phyloP scores from a whole-genome alignment of 2,888 invertebrate genomes.

The Ennomos quercinarius region DNA sequence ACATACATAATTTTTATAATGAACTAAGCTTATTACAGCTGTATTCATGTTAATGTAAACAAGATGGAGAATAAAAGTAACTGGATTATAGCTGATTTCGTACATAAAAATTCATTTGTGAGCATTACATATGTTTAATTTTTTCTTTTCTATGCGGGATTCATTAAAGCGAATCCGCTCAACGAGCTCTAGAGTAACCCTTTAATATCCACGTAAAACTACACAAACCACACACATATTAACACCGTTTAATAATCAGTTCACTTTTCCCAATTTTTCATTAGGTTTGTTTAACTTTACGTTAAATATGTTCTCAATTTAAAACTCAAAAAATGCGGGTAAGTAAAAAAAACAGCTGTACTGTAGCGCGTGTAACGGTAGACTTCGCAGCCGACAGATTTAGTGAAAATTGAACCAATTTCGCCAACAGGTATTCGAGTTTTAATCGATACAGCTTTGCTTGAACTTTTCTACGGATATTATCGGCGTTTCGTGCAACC shows the following conservation, averaged over 20 bases:
- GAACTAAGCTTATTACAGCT: too few species aligned
- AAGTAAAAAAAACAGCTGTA: slow-evolving; percentile 8
- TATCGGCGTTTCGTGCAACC: slow-evolving; percentile 9
- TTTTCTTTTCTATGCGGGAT: too few species aligned
- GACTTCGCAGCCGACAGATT: slow-evolving; percentile 6
- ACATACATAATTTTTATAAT: not conserved
- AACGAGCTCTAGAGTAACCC: not conserved
- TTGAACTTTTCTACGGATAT: slow-evolving; percentile 23
- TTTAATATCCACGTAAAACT: slow-evolving; percentile 8
- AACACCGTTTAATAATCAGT: not conserved
- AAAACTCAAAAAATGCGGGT: slow-evolving; percentile 23
- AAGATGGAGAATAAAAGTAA: too few species aligned
- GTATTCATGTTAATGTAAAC: too few species aligned
- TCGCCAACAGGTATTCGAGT: slow-evolving; percentile 20
- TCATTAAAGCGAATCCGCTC: too few species aligned
- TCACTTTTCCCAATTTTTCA: slow-evolving; percentile 1
- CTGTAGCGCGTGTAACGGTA: not conserved
- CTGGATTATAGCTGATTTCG: too few species aligned
- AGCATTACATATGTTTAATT: too few species aligned
- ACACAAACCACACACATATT: not conserved
- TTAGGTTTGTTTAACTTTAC: not conserved
- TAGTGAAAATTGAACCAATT: slow-evolving; percentile 23
- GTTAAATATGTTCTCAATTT: not conserved
- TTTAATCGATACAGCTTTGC: slow-evolving; percentile 28
- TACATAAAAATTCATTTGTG: too few species aligned